Conservation (phyloP, 2,797 vertebrate genomes). For the Odontamblyopus rebecca region DNA sequence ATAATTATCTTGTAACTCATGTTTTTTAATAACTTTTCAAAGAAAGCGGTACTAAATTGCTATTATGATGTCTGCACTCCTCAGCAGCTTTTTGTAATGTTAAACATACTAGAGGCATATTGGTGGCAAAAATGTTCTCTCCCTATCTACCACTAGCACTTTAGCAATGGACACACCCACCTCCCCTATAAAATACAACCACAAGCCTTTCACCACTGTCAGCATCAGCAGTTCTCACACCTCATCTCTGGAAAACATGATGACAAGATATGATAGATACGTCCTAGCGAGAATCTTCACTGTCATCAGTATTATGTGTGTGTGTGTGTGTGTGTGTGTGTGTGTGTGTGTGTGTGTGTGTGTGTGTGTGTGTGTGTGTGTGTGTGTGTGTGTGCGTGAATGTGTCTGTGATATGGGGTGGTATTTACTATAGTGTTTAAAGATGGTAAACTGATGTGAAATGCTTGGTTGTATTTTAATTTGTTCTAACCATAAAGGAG, state of each 20-base stretch:
- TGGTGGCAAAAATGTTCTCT: background rate
- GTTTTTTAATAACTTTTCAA: background rate
- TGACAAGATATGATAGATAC: background rate
- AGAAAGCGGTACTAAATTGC: background rate
- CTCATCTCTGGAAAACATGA: background rate
- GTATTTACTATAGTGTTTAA: too few species aligned
- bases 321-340: background rate
- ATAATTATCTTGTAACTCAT: too few species aligned
- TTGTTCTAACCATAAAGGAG: background rate
- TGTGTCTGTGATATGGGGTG: too few species aligned
- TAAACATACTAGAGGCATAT: background rate
- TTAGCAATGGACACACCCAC: background rate
- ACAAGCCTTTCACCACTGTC: background rate
- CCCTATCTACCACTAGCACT: background rate
- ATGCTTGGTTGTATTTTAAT: background rate
- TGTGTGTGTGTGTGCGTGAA: too few species aligned
- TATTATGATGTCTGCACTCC: background rate
- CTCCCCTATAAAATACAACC: background rate
- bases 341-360: too few species aligned
- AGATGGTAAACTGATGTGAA: too few species aligned
- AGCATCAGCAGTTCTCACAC: slow-evolving; percentile 7
- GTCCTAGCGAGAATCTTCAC: background rate
- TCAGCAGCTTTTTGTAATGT: background rate
- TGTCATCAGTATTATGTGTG: background rate
- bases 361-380: too few species aligned